Base-by-base conservation (phyloP, 53 echinoderm and acorn worm species). In the Hippasteria phrygiana region DNA sequence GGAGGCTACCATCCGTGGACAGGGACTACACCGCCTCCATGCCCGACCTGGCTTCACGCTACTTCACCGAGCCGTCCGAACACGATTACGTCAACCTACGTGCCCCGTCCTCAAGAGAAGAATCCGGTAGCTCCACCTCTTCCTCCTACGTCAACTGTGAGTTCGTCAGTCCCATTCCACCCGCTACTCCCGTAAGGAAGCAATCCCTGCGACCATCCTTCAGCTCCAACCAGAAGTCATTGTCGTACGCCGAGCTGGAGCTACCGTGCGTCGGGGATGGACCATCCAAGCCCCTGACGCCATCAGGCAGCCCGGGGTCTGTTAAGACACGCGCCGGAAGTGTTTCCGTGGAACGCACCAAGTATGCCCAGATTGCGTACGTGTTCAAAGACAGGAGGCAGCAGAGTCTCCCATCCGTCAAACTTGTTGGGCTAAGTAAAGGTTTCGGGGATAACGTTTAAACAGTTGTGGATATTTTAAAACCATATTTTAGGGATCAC, bases 311-410 rank as follows among this genome's bases (percentile, higher is more conserved):
- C 17, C 39, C 55, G 45, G 42, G 34, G 7, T 24, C 50, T 24
- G 9, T 35, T 40, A 69, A 85, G 50, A 22, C 40, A 29, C 54
- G 78, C 29, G 39, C 79, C 20, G 79, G 79, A 10, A 67, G 79
- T 40, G 77, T 66, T 32, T 76, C 88, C 3, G 75, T 64, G 24
- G 76, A 77, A 37, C 72, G 67, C 51, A 89, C 80, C 8, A 90
- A 82, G 9, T 90, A 90, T 43, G 70, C 90, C 26, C 31, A 82
- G 55, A 90, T 90, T 13, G 90, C 90, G 0, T 90, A 90, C 47
- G 90, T 90, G 43, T 90, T 90, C 18, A 90, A 82, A 63, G 90
- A 90, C 62, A 90, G 90, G 46, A 59, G 90, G 35, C 90, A 90
- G 32, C 90, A 90, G 34, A 90, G 90, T 36, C 73, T 72, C 34